Percentiles rank a stretch among this genome's conserved stretches.
These are phyloP conservation scores for Harpalus rufipes DNA, from an alignment of 2,888 invertebrate genomes.

Conservation along the genomic window DNA sequence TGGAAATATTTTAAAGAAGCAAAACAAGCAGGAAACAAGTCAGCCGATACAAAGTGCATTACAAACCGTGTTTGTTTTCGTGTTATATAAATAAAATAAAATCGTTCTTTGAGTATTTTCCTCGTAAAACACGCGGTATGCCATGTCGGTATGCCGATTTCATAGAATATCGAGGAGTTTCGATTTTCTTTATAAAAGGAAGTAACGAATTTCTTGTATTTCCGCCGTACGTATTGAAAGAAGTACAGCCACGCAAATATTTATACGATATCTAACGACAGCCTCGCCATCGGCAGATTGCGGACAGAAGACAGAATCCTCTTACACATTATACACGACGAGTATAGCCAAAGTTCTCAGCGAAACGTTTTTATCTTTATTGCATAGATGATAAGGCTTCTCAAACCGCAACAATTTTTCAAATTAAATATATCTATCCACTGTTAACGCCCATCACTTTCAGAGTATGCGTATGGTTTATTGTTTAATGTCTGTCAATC, in stretches of 20 bases:
- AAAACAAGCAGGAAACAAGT: slow-evolving; percentile 31
- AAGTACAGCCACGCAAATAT: slow-evolving; percentile 6
- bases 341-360: neutral
- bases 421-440: too few relatives aligned
- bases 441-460: too few relatives aligned
- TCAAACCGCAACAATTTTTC: too few relatives aligned
- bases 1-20: slow-evolving; percentile 45
- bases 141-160: neutral
- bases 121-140: slow-evolving; percentile 40
- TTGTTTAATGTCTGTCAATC: too few relatives aligned
- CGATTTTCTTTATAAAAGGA: slow-evolving; percentile 57
- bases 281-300: slow-evolving; percentile 1
- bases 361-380: too few relatives aligned
- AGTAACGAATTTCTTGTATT: slow-evolving; percentile 47
- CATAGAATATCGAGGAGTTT: slow-evolving; percentile 40
- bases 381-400: too few relatives aligned
- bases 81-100: slow-evolving; percentile 52
- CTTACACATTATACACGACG: neutral
- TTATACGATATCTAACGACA: slow-evolving; percentile 16
- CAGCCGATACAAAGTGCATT: slow-evolving; percentile 46
- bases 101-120: slow-evolving; percentile 48
- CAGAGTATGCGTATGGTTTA: too few relatives aligned
- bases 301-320: neutral
- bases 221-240: slow-evolving; percentile 29
- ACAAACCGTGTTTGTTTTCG: slow-evolving; percentile 43